Evolutionary conservation across 2,113 vertebrate genomes (phyloP), one percentile per base, ranked within the genome.

Genomic region (Ibidorhyncha struthersii): DNA sequence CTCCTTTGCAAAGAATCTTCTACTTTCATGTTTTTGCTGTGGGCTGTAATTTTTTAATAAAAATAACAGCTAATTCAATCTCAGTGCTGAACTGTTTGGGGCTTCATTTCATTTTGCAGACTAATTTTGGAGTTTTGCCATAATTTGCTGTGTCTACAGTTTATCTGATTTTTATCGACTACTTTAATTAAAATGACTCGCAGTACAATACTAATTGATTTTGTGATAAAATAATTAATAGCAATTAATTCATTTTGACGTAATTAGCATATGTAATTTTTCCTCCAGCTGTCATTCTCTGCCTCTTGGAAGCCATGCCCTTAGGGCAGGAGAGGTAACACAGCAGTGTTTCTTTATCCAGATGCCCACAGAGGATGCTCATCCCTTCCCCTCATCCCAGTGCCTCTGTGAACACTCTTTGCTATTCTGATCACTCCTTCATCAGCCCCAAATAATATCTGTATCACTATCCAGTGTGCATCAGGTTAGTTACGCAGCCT

Each of bases 161-260:
- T 97, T 94, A 97, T 98, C 71, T 73, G 70, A 96, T 97, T 96
- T 95, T 97, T 98, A 98, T 97, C 7, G 26, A 96, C 62, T 93
- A 36, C 50, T 87, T 96, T 97, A 98, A 98, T 98, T 97, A 98
- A 98, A 97, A 86, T 86, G 26, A 93, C 77, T 97, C 61, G 88
- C 72, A 95, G 91, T 92, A 97, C 53, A 96, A 97, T 95, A 94
- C 84, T 96, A 98, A 98, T 93, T 96, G 98, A 98, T 97, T 96
- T 95, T 96, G 69, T 94, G 94, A 98, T 98, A 97, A 97, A 97
- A 97, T 93, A 98, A 97, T 96, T 98, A 97, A 97, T 90, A 96
- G 29, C 69, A 95, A 97, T 97, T 98, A 98, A 97, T 97, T 97
- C 36, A 26, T 89, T 97, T 94, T 81, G 7, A 72, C 84, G 52